Conservation (phyloP, 2,113 vertebrate genomes). For the Synchiropus splendidus region DNA sequence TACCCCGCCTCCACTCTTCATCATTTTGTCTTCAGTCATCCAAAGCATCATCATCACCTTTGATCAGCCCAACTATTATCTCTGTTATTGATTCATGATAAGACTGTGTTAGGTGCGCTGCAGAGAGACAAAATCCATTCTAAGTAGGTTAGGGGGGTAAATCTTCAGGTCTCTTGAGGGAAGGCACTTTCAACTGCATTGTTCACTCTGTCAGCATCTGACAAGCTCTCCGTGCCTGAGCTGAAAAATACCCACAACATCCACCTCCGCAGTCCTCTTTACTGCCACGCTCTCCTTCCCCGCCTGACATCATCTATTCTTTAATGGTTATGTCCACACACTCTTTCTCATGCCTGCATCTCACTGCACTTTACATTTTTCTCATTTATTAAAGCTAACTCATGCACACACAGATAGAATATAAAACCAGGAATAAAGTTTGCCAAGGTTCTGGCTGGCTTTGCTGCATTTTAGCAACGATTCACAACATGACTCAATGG, state of each 20-base stretch:
- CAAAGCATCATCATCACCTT: slow-evolving; percentile 29
- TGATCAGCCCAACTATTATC: slow-evolving; percentile 25
- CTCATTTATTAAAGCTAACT: slow-evolving; percentile 1
- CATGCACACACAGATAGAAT: neutral
- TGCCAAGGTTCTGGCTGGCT: slow-evolving; percentile 17
- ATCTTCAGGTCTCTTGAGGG: slow-evolving; percentile 48
- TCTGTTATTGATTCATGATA: slow-evolving; percentile 30
- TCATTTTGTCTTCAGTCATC: slow-evolving; percentile 12
- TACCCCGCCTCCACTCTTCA: slow-evolving; percentile 1
- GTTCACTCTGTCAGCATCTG: slow-evolving; percentile 46
- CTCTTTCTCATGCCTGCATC: slow-evolving; percentile 11
- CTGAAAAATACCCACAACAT: slow-evolving; percentile 46
- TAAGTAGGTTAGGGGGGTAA: slow-evolving; percentile 57
- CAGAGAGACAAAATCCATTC: slow-evolving; percentile 43
- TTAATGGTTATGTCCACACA: slow-evolving; percentile 22
- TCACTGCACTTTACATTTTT: slow-evolving; percentile 4
- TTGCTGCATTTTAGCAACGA: slow-evolving; percentile 38
- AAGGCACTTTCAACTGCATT: slow-evolving; percentile 32
- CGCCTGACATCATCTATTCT: slow-evolving; percentile 38
- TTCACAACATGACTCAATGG: slow-evolving; percentile 51
- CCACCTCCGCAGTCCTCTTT: slow-evolving; percentile 38
- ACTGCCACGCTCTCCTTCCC: slow-evolving; percentile 37
- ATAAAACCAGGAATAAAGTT: too few relatives aligned
- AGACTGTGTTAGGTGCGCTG: slow-evolving; percentile 33
- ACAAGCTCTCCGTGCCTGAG: slow-evolving; percentile 48